Conservation (phyloP, 2,113 vertebrate species). For the Amia ocellicauda region DNA sequence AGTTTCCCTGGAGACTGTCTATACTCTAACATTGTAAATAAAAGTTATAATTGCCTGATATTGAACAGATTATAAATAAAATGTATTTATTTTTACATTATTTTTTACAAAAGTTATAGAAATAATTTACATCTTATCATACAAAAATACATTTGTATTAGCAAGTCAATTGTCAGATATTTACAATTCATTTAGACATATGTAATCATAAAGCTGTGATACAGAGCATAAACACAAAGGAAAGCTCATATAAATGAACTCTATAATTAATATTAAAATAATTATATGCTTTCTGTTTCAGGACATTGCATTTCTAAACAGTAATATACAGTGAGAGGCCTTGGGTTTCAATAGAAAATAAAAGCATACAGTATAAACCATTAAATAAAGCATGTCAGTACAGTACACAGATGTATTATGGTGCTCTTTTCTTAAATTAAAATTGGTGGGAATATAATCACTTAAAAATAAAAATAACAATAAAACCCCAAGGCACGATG, state of each 20-base stretch:
- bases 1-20: too few relatives aligned
- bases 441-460: constrained; percentile 12
- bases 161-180: constrained; percentile 59
- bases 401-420: constrained; percentile 27
- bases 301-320: constrained; percentile 20
- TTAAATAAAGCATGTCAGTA: constrained; percentile 28
- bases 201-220: constrained; percentile 45
- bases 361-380: constrained; percentile 40
- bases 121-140: constrained; percentile 67
- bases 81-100: constrained; percentile 63
- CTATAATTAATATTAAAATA: constrained; percentile 11
- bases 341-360: constrained; percentile 19
- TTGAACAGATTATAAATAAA: too few relatives aligned
- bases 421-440: neutral
- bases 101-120: constrained; percentile 66
- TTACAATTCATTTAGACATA: constrained; percentile 41
- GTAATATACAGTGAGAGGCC: constrained; percentile 6
- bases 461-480: constrained; percentile 28
- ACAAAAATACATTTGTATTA: constrained; percentile 72
- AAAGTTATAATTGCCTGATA: too few relatives aligned
- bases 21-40: too few relatives aligned
- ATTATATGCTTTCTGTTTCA: constrained; percentile 14
- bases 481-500: constrained; percentile 34
- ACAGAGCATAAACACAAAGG: constrained; percentile 35
- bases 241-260: constrained; percentile 14